phyloP scores from a whole-genome alignment of 2,797 vertebrate genomes.

The Halcyon smyrnensis region DNA sequence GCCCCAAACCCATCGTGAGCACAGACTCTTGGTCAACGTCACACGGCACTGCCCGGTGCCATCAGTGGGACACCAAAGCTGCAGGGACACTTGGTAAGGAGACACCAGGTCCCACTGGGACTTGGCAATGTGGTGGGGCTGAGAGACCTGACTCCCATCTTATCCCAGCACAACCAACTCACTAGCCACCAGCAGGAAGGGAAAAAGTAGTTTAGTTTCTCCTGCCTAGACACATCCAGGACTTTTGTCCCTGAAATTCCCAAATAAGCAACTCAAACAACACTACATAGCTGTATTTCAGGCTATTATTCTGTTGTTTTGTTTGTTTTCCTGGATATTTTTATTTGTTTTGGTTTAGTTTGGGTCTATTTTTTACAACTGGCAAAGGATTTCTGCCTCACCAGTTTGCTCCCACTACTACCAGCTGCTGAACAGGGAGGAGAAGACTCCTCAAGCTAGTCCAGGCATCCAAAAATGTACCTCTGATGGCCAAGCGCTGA shows the following conservation, averaged over 20 bases:
- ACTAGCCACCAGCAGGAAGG: background rate
- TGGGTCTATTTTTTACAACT: background rate
- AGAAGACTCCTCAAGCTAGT: background rate
- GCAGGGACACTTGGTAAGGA: background rate
- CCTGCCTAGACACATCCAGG: background rate
- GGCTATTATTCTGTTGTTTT: background rate
- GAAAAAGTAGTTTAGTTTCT: background rate
- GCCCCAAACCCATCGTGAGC: background rate
- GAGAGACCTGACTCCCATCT: background rate
- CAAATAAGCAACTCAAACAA: background rate
- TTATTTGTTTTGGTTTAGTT: background rate
- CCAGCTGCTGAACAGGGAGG: background rate
- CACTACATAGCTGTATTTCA: background rate
- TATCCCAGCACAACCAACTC: background rate
- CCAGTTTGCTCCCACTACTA: background rate
- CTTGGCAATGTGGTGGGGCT: background rate
- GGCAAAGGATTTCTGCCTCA: background rate
- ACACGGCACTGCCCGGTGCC: background rate
- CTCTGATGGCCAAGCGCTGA: background rate
- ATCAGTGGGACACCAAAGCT: background rate
- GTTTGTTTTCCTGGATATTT: background rate
- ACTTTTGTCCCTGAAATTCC: background rate
- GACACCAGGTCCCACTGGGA: background rate
- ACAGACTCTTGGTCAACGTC: background rate
- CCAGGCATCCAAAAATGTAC: background rate